Conservation (phyloP, 2,797 vertebrate genomes). For the Sebastes hubbsi region DNA sequence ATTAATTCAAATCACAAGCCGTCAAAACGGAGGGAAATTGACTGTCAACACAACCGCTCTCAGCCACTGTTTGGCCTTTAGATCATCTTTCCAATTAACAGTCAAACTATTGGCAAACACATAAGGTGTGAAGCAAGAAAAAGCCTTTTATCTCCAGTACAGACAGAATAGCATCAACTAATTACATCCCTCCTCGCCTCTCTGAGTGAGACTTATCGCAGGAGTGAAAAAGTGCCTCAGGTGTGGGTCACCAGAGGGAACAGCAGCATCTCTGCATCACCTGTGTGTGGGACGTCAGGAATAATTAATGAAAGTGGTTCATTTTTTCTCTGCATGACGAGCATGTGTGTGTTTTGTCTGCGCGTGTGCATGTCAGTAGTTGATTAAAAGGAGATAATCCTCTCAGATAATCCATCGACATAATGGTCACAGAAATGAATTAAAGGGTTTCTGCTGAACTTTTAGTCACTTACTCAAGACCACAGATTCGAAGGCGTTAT, state of each 20-base stretch:
- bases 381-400: conserved; percentile 62
- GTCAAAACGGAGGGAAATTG: neutral
- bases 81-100: conserved; percentile 46
- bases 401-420: conserved; percentile 20
- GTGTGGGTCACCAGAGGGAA: conserved; percentile 16
- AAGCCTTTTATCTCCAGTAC: conserved; percentile 26
- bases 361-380: neutral
- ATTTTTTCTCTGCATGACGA: neutral
- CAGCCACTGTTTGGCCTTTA: neutral
- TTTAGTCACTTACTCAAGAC: conserved; percentile 1
- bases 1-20: conserved; percentile 14
- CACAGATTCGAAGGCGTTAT: neutral
- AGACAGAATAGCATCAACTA: conserved; percentile 26
- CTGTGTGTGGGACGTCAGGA: conserved; percentile 9
- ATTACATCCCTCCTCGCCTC: conserved; percentile 22
- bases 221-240: conserved; percentile 8
- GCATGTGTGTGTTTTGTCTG: neutral
- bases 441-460: conserved; percentile 27
- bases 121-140: conserved; percentile 17
- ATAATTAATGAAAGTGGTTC: conserved; percentile 32
- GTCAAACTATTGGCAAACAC: conserved; percentile 28
- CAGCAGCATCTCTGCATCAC: neutral
- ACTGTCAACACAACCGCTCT: neutral
- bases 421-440: conserved; percentile 21
- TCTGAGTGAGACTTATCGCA: conserved; percentile 14